Base-by-base conservation (phyloP, 2,113 vertebrate genomes). In the Callipepla californica region DNA sequence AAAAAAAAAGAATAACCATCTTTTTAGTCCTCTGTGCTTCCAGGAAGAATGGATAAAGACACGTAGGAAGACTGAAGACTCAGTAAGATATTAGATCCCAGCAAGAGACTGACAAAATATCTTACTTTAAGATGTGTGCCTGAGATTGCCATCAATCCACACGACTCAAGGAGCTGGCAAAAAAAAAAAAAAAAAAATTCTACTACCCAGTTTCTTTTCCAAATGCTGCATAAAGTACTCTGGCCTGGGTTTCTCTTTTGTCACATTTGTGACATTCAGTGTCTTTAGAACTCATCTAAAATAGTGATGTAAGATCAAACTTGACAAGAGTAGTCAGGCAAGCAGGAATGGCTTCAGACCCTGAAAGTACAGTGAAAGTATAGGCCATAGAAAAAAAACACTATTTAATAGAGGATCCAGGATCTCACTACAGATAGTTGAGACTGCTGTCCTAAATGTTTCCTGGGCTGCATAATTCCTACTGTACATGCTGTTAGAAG, bases 1-100 rank as follows among this genome's bases (percentile, higher is more conserved):
- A 28, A 6, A 28, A 6, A 18, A 23, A 75, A 8, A 57, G 12
- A 4, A 12, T 51, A 15, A 26, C 1, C 21, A 5, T 0, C 4
- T 28, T 82, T 70, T 78, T 5, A 36, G 22, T 70, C 13, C 36
- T 70, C 69, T 65, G 18, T 34, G 61, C 40, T 65, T 76, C 76
- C 22, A 67, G 18, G 12, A 78, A 38, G 25, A 22, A 84, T 63
- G 19, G 36, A 69, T 22, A 74, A 72, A 88, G 30, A 30, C 23
- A 50, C 5, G 86, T 38, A 30, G 21, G 40, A 79, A 62, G 57
- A 69, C 25, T 21, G 19, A 36, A 36, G 36, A 36, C 36, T 36
- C 36, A 36, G 36, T 36, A 2, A 2, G 26, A 76, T 45, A 66
- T 16, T 36, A 53, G 47, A 25, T 44, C 55, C 76, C 30, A 79